Base-by-base conservation (phyloP, 2,113 vertebrate species). In the Phoxinus phoxinus region DNA sequence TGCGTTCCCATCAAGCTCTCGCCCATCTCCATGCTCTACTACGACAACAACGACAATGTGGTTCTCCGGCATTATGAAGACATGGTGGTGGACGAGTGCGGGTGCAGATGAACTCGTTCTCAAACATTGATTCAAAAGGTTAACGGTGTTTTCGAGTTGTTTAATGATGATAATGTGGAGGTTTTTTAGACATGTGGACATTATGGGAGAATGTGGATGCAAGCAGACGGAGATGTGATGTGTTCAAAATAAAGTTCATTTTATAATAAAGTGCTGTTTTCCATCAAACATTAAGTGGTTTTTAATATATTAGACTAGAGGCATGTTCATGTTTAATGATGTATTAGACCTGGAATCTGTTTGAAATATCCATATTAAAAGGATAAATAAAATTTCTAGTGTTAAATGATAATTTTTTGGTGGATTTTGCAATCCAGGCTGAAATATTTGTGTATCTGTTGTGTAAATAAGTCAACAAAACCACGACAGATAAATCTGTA, bases 11-110 rank as follows among this genome's bases (percentile, higher is more conserved):
- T 97, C 35, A 94, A 95, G 51, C 95, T 99, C 2, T 97, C 98
- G 0, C 96, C 98, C 0, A 96, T 99, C 91, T 99, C 98, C 44
- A 97, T 99, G 93, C 96, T 99, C 37, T 99, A 98, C 83, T 99
- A 98, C 2, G 98, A 99, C 87, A 97, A 97, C 91, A 95, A 94
- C 0, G 97, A 99, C 93, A 99, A 99, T 25, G 97, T 99, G 85
- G 97, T 99, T 77, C 94, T 99, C 1, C 86, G 96, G 4, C 98
- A 99, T 89, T 98, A 98, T 11, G 96, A 98, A 89, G 97, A 99
- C 91, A 99, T 99, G 98, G 96, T 97, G 92, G 97, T 99, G 92
- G 96, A 99, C 0, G 97, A 98, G 91, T 99, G 98, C 0, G 97
- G 97, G 4, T 99, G 98, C 89, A 93, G 97, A 48, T 99, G 92